Conservation (phyloP, 2,113 vertebrate species). For the Percopsis transmontana region DNA sequence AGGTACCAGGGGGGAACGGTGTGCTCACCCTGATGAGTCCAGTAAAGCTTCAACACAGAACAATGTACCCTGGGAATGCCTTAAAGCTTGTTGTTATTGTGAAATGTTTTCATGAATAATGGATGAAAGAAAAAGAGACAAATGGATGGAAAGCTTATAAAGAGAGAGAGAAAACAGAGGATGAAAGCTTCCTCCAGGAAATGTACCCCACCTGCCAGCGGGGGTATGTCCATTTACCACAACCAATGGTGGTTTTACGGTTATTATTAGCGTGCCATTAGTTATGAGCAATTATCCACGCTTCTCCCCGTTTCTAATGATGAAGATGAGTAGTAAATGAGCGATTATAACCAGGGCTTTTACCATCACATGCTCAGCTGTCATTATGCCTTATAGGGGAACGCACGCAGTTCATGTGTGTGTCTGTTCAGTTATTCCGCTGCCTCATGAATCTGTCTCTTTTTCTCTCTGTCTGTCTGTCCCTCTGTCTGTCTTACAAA, state of each 20-base stretch:
- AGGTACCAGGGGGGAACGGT: background rate
- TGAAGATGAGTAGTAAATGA: constrained; percentile 61
- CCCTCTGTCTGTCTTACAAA: too few relatives aligned
- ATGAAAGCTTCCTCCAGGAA: constrained; percentile 18
- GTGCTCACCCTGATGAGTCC: background rate
- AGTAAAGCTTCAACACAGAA: too few relatives aligned
- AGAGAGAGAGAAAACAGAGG: background rate
- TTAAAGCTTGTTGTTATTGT: constrained; percentile 2
- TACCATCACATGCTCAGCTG: constrained; percentile 37
- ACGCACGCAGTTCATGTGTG: too few relatives aligned
- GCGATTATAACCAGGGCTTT: constrained; percentile 45
- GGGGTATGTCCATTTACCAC: constrained; percentile 49
- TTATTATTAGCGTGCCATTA: constrained; percentile 65
- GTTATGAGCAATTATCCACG: constrained; percentile 65
- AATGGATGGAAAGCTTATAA: too few relatives aligned
- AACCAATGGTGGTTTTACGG: constrained; percentile 58
- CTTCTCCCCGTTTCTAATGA: constrained; percentile 52
- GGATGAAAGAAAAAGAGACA: constrained; percentile 15
- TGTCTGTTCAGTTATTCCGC: too few relatives aligned
- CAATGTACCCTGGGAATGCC: background rate
- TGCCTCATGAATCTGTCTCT: too few relatives aligned
- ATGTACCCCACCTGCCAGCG: constrained; percentile 46
- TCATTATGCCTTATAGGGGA: constrained; percentile 37
- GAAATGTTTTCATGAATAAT: constrained; percentile 33
- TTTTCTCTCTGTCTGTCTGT: too few relatives aligned